Conservation (phyloP, 1,140 invertebrate genomes). For the silkworm (Bombyx mori) region DNA sequence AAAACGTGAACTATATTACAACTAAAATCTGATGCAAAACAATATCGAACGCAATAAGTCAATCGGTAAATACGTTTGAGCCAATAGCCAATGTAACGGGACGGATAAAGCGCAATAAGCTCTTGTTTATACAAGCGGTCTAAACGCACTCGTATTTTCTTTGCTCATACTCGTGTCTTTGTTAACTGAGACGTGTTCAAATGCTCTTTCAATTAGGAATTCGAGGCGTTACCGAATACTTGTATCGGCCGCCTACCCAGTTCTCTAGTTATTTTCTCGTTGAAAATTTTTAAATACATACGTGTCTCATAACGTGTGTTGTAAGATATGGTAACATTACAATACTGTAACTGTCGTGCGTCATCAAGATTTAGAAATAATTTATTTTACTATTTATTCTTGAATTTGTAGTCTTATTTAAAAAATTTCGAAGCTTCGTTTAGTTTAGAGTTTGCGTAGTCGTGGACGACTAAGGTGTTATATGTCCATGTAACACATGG, state of each 20-base stretch:
- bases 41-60: background rate
- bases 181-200: conserved; percentile 26
- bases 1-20: too few species aligned
- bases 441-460: background rate
- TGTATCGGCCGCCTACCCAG: conserved; percentile 1
- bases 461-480: background rate
- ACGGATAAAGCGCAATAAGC: conserved; percentile 41
- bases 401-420: background rate
- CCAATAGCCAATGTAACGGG: conserved; percentile 39
- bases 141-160: conserved; percentile 24
- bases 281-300: too few species aligned
- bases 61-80: conserved; percentile 39
- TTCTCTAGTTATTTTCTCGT: background rate
- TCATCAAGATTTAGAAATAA: background rate
- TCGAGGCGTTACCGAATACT: conserved; percentile 9
- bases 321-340: too few species aligned
- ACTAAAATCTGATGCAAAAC: too few species aligned
- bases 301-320: too few species aligned
- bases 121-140: conserved; percentile 43
- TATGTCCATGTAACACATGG: too few species aligned
- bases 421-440: background rate
- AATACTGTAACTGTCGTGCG: too few species aligned
- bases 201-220: conserved; percentile 22
- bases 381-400: background rate
- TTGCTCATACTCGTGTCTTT: conserved; percentile 35